A percentile compares a stretch with the other conserved stretches of the same genome.
Evolutionary conservation across 2,113 vertebrate genomes (phyloP).

Genomic region (Centropus unirufus): DNA sequence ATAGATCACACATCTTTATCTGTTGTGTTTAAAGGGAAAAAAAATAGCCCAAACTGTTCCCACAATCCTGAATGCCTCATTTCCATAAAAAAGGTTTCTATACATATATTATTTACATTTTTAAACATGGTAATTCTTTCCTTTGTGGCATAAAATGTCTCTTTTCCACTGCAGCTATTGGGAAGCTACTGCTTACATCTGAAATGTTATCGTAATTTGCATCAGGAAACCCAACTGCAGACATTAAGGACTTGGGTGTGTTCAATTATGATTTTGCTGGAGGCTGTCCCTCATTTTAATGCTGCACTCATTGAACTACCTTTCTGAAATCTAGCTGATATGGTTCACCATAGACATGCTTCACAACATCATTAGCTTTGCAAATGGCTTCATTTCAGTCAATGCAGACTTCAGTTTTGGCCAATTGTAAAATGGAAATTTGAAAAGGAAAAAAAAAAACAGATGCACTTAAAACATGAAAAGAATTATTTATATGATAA

Average conservation of each 20-base stretch:
- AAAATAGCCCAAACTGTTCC: conserved; percentile 57
- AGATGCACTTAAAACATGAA: conserved; percentile 87
- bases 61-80: conserved; percentile 72
- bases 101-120: conserved; percentile 79
- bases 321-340: conserved; percentile 72
- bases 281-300: conserved; percentile 75
- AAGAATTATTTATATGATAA: conserved; percentile 89
- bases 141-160: conserved; percentile 69
- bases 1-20: conserved; percentile 61
- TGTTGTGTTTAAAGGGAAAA: conserved; percentile 63
- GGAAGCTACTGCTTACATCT: conserved; percentile 68
- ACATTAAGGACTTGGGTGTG: conserved; percentile 75
- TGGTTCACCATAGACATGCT: conserved; percentile 52
- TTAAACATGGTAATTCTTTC: conserved; percentile 73
- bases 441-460: conserved; percentile 63
- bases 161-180: conserved; percentile 71
- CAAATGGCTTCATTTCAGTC: conserved; percentile 77
- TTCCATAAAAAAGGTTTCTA: conserved; percentile 77
- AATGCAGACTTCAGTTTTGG: conserved; percentile 71
- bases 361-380: conserved; percentile 72
- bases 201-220: conserved; percentile 74
- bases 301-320: conserved; percentile 71
- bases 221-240: conserved; percentile 71
- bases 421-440: conserved; percentile 76
- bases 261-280: conserved; percentile 74